phyloP scores from a whole-genome alignment of 2,113 vertebrate genomes.

The Cnemophilus loriae region DNA sequence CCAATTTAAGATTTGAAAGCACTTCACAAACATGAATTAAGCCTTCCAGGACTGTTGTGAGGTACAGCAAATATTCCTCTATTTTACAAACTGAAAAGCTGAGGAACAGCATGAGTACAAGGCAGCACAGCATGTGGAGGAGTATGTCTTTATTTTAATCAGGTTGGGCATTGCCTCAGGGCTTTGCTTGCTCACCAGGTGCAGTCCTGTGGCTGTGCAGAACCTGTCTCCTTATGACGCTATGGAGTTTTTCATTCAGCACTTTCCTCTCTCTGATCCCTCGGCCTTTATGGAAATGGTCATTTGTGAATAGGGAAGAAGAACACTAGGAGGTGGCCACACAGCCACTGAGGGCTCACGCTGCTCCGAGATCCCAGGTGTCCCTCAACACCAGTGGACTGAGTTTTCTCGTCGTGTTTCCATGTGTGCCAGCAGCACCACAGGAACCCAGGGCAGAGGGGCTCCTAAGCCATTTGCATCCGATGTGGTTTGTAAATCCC shows the following conservation, averaged over 20 bases:
- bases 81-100: background rate
- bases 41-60: background rate
- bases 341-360: accelerated
- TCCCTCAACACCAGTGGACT: accelerated
- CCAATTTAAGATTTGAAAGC: constrained; percentile 33
- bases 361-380: background rate
- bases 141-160: background rate
- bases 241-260: background rate
- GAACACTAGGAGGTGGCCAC: background rate
- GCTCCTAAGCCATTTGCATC: background rate
- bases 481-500: background rate
- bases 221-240: background rate
- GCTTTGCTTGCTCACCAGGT: background rate
- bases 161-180: background rate
- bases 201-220: background rate
- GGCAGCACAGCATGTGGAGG: background rate
- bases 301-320: background rate
- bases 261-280: background rate
- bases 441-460: background rate
- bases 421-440: background rate
- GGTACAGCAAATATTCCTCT: background rate
- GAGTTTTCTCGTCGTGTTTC: background rate
- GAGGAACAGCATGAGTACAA: background rate
- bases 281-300: background rate
- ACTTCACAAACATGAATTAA: constrained; percentile 42